phyloP scores from a whole-genome alignment of 2,113 vertebrate species.

The Typhlomys cinereus region DNA sequence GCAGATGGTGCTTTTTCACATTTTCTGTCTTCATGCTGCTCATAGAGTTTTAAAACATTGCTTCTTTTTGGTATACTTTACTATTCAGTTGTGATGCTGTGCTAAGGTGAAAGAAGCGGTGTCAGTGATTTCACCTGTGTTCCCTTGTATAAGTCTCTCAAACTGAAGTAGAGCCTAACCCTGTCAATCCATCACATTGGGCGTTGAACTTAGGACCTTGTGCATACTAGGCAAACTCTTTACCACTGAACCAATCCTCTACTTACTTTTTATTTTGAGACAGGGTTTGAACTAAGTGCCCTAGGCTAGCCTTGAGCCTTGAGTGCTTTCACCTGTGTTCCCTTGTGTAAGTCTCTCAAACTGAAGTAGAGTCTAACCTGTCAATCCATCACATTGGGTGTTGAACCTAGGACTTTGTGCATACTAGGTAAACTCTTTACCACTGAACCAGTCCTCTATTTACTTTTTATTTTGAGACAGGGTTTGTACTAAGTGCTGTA shows the following conservation, averaged over 20 bases:
- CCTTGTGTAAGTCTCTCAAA: slow-evolving; percentile 20
- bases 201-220: neutral
- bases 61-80: slow-evolving; percentile 23
- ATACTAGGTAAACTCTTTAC: neutral
- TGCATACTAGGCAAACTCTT: neutral
- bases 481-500: neutral
- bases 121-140: slow-evolving; percentile 27
- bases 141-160: slow-evolving; percentile 21
- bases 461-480: neutral
- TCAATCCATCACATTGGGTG: neutral
- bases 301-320: neutral
- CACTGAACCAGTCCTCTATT: neutral
- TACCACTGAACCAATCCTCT: neutral
- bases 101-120: slow-evolving; percentile 25
- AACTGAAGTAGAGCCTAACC: neutral
- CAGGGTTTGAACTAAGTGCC: neutral
- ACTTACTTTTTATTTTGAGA: neutral
- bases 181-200: neutral
- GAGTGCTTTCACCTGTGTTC: slow-evolving; percentile 14
- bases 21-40: slow-evolving; percentile 34
- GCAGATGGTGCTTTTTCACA: slow-evolving; percentile 21
- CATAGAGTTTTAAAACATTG: slow-evolving; percentile 46
- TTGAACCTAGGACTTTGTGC: neutral
- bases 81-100: neutral
- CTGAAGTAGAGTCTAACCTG: neutral